Conservation (phyloP, 2,888 invertebrate genomes). For the Phortica magna region DNA sequence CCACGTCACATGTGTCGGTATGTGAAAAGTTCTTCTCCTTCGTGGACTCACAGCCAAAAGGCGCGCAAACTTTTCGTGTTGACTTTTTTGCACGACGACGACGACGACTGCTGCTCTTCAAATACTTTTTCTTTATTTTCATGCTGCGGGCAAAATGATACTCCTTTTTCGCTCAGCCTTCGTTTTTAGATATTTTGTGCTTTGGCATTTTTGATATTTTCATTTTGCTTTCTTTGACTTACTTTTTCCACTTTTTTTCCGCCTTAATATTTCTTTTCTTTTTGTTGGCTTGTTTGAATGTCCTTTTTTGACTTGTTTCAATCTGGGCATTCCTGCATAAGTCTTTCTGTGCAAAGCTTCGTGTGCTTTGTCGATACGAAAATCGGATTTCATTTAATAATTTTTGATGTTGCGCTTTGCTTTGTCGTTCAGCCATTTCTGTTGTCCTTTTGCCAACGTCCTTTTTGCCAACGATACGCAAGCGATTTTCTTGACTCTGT, state of each 20-base stretch:
- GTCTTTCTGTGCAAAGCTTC: not conserved
- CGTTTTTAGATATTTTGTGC: not conserved
- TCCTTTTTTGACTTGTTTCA: constrained; percentile 11
- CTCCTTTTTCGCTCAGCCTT: not conserved
- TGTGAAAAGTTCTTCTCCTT: too few relatives aligned
- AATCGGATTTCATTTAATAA: constrained; percentile 55
- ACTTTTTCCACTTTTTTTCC: not conserved
- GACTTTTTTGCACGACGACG: too few relatives aligned
- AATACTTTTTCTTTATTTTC: not conserved
- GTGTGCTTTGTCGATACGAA: constrained; percentile 40
- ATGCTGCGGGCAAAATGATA: not conserved
- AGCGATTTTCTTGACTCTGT: constrained; percentile 13
- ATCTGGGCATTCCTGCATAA: constrained; percentile 9
- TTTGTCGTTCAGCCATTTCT: not conserved
- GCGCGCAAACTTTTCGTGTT: too few relatives aligned
- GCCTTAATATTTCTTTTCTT: not conserved
- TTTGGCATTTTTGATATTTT: constrained; percentile 12
- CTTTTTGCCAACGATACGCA: constrained; percentile 8
- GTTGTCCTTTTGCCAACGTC: not conserved
- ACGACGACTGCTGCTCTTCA: too few relatives aligned
- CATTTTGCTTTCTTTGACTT: constrained; percentile 5
- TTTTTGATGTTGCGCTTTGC: constrained; percentile 33
- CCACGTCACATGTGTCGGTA: too few relatives aligned
- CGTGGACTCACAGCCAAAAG: too few relatives aligned
- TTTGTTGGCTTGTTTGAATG: not conserved